Evolutionary conservation across 2,888 invertebrate species (phyloP), one percentile per base, ranked within the genome.

Genomic region (Cephonodes hylas): DNA sequence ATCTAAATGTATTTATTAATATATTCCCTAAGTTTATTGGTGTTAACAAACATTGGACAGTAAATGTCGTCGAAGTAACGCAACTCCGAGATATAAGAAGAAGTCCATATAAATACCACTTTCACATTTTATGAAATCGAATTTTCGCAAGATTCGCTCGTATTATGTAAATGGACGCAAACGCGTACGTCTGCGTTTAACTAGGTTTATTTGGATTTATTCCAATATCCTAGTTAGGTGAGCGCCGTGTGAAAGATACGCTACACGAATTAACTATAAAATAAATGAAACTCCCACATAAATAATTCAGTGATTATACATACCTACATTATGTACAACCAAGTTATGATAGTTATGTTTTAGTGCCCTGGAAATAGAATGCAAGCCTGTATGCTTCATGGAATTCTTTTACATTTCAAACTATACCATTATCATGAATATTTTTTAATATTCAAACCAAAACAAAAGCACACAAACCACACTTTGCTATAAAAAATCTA

Each of bases 141-240:
- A 53, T 53, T 53, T 53, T 53, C 53, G 53, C 53, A 53, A 53
- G 53, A 53, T 53, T 53, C 53, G 53, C 53, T 31, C 13, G 53
- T 53, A 53, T 53, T 53, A 53, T 53, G 53, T 27, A 53, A 53
- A 53, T 53, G 31, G 31, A 10, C 53, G 53, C 23, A 45, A 53
- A 31, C 53, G 25, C 46, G 27, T 18, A 48, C 23, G 58, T 61
- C 38, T 38, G 44, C 58, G 31, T 53, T 18, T 44, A 42, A 57
- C 53, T 61, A 53, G 63, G 59, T 59, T 56, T n/a, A 59, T 31
- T 67, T 69, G 66, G 68, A 64, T 53, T 31, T 13, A 18, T 6
- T 63, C 69, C 69, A 69, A 66, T 59, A 64, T 64, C 66, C 65
- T 64, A 27, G 58, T 59, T 59, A 59, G 25, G 27, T 25, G 10